These are phyloP conservation scores for Pogonocherus hispidulus DNA, from an alignment of 2,888 invertebrate genomes.

Conservation along the genomic window DNA sequence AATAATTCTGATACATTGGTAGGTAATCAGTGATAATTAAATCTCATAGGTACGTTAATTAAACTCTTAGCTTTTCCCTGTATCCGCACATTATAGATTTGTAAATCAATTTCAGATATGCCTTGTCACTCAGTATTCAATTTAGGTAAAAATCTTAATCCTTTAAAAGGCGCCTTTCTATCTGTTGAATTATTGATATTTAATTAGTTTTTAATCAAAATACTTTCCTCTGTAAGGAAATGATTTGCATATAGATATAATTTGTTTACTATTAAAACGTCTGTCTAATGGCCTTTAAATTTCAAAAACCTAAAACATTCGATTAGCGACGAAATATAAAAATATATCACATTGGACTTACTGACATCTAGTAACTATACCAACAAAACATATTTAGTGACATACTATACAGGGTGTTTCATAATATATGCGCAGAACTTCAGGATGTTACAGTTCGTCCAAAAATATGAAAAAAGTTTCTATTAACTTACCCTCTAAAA, in stretches of 20 bases:
- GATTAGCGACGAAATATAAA: too few relatives aligned
- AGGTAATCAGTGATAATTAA: conserved; percentile 14
- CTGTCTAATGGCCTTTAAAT: background rate
- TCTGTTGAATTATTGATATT: too few relatives aligned
- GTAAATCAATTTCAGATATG: conserved; percentile 1
- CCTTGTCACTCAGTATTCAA: background rate
- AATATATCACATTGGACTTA: too few relatives aligned
- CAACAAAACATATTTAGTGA: too few relatives aligned
- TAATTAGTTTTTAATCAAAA: background rate
- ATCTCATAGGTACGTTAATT: conserved; percentile 10
- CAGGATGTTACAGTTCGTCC: too few relatives aligned
- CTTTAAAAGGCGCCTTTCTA: too few relatives aligned
- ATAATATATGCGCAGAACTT: too few relatives aligned
- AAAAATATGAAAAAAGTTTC: too few relatives aligned
- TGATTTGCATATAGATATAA: background rate
- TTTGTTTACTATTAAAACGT: background rate
- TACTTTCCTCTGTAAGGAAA: background rate
- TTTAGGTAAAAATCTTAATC: background rate
- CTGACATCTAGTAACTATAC: too few relatives aligned
- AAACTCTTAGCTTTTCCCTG: conserved; percentile 3
- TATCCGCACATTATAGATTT: background rate
- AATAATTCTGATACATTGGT: background rate
- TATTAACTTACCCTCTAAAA: too few relatives aligned
- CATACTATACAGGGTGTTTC: too few relatives aligned
- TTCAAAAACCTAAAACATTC: too few relatives aligned